These are phyloP conservation scores for Panonychus citri DNA, from an alignment of 1,140 invertebrate species.

Conservation along the genomic window DNA sequence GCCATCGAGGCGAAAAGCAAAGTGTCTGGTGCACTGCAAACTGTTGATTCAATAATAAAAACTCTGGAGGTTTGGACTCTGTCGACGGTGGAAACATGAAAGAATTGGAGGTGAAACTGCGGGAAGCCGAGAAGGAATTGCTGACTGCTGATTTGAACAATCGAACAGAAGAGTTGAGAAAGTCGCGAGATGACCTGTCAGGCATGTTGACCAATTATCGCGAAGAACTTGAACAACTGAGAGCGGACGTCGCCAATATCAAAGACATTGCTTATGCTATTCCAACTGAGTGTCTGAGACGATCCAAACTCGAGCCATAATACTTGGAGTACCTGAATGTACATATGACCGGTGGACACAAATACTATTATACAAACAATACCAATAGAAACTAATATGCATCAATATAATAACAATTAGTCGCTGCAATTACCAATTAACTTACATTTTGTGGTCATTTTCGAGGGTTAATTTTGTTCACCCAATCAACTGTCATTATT, in stretches of 20 bases:
- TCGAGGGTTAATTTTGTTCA: too few relatives aligned
- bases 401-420: too few relatives aligned
- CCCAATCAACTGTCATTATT: too few relatives aligned
- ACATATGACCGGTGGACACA: too few relatives aligned
- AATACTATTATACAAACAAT: too few relatives aligned
- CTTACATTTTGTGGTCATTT: too few relatives aligned
- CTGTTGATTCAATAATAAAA: slow-evolving; percentile 53
- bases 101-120: slow-evolving; percentile 43
- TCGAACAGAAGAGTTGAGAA: slow-evolving; percentile 41
- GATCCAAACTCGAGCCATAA: slow-evolving; percentile 26
- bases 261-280: slow-evolving; percentile 54
- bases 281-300: slow-evolving; percentile 56
- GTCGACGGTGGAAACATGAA: slow-evolving; percentile 40
- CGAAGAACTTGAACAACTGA: slow-evolving; percentile 44
- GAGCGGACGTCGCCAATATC: slow-evolving; percentile 60
- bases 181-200: slow-evolving; percentile 42
- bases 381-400: too few relatives aligned
- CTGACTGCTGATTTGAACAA: slow-evolving; percentile 45
- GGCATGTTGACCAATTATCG: slow-evolving; percentile 57
- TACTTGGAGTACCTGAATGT: too few relatives aligned
- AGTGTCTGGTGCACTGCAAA: slow-evolving; percentile 46
- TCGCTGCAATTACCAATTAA: too few relatives aligned
- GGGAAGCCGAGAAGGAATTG: slow-evolving; percentile 44
- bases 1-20: slow-evolving; percentile 49
- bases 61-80: slow-evolving; percentile 28